Evolutionary conservation across 2,113 vertebrate genomes (phyloP), one percentile per base, ranked within the genome.

Genomic region (Tichodroma muraria): DNA sequence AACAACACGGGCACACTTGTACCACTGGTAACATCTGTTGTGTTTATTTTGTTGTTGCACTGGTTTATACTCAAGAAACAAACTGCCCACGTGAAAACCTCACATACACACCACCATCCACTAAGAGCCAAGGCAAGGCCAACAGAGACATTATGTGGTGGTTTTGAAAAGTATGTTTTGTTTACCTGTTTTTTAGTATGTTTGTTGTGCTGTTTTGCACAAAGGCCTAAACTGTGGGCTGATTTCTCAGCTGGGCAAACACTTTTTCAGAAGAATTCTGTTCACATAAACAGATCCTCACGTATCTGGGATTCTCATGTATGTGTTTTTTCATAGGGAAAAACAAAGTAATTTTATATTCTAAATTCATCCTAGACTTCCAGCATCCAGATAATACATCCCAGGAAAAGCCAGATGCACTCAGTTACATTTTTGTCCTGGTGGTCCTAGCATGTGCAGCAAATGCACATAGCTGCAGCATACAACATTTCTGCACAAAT

Each of bases 221-320:
- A 64, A 60, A 81, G 21, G 3, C 47, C 57, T 63, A 66, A 63
- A 84, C 38, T 86, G 21, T 19, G 75, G 23, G 7, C 33, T 52
- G 20, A 71, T 44, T 76, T 56, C 40, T 61, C 40, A 19, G 12
- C 82, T 76, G 31, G 28, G 42, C 33, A 84, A 91, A 23, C 1
- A 44, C 27, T 12, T 35, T 56, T 31, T 40, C 54, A 93, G 31
- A 76, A 85, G 16, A 75, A 28, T 49, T 24, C 3, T 76, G 49
- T 38, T 24, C 42, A 65, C 45, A 23, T 66, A 23, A 82, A 44
- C 16, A 65, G 17, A 31, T 15, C 25, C 10, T 37, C 28, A 16
- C 0, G 0, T 49, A 33, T 44, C 24, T 49, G 24, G 21, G 61
- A 56, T 77, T 83, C 27, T 47, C 1, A 1, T 2, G 5, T 16